phyloP scores from a whole-genome alignment of 92 coral and sea anemone species.

The Scolanthus callimorphus region DNA sequence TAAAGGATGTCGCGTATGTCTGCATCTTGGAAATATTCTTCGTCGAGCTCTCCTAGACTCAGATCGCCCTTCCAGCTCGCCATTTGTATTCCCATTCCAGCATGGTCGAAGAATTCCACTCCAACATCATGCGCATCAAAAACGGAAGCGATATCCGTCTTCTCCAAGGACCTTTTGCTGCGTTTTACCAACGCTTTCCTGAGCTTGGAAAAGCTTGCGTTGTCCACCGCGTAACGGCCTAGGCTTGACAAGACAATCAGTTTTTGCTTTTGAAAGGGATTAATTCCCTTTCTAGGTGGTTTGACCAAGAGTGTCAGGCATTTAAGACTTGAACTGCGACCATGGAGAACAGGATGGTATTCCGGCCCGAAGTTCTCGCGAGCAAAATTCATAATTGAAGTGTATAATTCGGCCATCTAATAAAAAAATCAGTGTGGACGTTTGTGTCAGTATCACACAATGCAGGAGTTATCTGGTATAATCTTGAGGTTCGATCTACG shows the following conservation, averaged over 20 bases:
- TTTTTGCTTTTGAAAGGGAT: neutral
- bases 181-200: neutral
- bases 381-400: conserved; percentile 23
- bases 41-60: conserved; percentile 38
- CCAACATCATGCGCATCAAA: neutral
- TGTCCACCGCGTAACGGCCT: neutral
- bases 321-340: conserved; percentile 33
- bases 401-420: neutral
- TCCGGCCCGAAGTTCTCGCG: conserved; percentile 46
- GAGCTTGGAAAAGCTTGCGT: neutral
- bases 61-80: conserved; percentile 17
- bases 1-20: conserved; percentile 18
- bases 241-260: neutral
- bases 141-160: conserved; percentile 2
- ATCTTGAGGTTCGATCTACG: no score
- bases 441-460: no score
- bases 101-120: neutral
- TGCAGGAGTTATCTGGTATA: no score
- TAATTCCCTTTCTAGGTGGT: neutral
- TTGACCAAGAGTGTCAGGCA: conserved; percentile 4
- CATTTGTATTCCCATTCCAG: conserved; percentile 2
- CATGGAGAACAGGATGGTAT: conserved; percentile 53
- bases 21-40: conserved; percentile 19
- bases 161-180: conserved; percentile 6
- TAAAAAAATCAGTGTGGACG: no score